Evolutionary conservation across 2,797 vertebrate species (phyloP).

Genomic region (Falco rusticolus): DNA sequence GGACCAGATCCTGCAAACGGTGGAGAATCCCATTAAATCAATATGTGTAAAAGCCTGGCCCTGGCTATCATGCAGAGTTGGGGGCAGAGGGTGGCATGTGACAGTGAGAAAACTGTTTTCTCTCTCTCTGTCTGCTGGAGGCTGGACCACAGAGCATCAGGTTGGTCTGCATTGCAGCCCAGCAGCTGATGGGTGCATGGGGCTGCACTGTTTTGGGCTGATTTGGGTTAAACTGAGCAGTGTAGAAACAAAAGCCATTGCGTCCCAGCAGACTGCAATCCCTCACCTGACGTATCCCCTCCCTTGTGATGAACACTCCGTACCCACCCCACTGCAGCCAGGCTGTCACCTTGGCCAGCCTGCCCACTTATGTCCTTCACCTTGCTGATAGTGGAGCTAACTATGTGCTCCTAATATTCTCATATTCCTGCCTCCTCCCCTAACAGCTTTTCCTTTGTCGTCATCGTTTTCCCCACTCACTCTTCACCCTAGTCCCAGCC

Average conservation of each 20-base stretch:
- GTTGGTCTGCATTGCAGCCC: neutral
- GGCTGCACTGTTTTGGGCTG: neutral
- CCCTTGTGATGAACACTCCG: neutral
- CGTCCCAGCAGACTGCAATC: neutral
- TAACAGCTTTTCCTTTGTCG: neutral
- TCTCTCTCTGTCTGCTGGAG: neutral
- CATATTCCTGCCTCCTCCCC: neutral
- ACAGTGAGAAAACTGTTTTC: neutral
- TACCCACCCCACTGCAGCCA: neutral
- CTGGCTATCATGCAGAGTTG: neutral
- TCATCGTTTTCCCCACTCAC: neutral
- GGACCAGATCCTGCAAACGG: neutral
- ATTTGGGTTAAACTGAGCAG: neutral
- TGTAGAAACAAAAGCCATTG: neutral
- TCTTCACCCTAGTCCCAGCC: neutral
- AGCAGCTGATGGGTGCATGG: neutral
- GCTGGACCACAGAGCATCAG: neutral
- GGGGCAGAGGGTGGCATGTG: neutral
- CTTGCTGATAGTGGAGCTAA: neutral
- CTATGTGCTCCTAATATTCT: neutral
- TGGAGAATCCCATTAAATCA: neutral
- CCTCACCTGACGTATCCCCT: neutral
- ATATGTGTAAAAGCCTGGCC: neutral
- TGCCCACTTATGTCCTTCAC: neutral
- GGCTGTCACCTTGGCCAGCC: neutral